These are phyloP conservation scores for Protomyctophum bolini DNA, from an alignment of 2,113 vertebrate species.

Conservation along the genomic window DNA sequence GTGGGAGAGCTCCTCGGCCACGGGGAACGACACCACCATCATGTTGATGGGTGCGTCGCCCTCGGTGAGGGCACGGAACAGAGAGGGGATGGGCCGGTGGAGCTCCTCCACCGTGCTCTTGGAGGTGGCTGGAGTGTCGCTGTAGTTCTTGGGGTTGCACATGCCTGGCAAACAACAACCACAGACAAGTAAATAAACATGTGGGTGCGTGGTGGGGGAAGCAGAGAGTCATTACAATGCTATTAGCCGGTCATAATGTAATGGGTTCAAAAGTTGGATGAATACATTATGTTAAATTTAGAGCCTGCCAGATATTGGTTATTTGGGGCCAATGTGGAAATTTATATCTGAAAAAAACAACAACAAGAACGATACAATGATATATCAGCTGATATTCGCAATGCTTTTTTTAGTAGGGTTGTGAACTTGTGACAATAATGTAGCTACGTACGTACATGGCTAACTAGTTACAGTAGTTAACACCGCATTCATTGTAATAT, in stretches of 20 bases:
- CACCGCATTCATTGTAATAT: no score
- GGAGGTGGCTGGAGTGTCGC: slow-evolving; percentile 94
- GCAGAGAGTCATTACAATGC: background rate
- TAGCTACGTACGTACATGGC: no score
- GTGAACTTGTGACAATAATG: no score
- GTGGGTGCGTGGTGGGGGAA: slow-evolving; percentile 1
- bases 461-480: no score
- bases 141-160: slow-evolving; percentile 98
- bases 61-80: slow-evolving; percentile 96
- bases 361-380: background rate
- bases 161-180: slow-evolving; percentile 81
- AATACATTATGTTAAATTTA: slow-evolving; percentile 8
- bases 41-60: slow-evolving; percentile 92
- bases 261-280: background rate
- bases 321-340: no score
- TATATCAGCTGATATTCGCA: background rate
- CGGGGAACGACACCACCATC: slow-evolving; percentile 97
- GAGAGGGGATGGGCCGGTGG: slow-evolving; percentile 94
- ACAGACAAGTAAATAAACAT: background rate
- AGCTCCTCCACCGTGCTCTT: slow-evolving; percentile 98
- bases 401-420: background rate
- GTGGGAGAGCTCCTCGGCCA: slow-evolving; percentile 93
- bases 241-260: background rate
- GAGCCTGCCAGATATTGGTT: no score
- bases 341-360: background rate